Conservation (phyloP, 2,888 invertebrate species). For the Brenthis hecate region DNA sequence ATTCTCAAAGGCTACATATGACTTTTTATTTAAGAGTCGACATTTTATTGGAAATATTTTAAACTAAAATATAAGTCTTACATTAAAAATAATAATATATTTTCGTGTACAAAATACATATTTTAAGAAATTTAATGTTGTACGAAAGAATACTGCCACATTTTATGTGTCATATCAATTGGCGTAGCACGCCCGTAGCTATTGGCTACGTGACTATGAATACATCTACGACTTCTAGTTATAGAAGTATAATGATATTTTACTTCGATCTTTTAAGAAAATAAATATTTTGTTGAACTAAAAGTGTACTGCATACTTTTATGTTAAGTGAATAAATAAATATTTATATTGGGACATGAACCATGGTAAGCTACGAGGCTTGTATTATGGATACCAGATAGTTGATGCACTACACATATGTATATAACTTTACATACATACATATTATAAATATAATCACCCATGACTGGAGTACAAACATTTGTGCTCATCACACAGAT, state of each 20-base stretch:
- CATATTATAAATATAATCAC: too few species aligned
- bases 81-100: conserved; percentile 1
- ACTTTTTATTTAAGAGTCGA: too few species aligned
- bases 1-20: too few species aligned
- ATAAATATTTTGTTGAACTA: not conserved
- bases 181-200: conserved; percentile 22
- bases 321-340: not conserved
- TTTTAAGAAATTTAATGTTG: conserved; percentile 10
- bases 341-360: not conserved
- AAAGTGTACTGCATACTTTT: not conserved
- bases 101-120: conserved; percentile 4
- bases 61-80: not conserved
- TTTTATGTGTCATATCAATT: conserved; percentile 19
- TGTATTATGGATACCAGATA: too few species aligned
- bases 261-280: conserved; percentile 2
- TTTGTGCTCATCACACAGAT: too few species aligned
- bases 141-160: conserved; percentile 12
- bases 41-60: too few species aligned
- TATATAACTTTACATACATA: too few species aligned
- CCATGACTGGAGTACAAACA: too few species aligned
- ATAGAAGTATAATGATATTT: not conserved
- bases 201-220: conserved; percentile 27
- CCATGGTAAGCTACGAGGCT: too few species aligned
- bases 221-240: conserved; percentile 10
- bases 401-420: too few species aligned